These are phyloP conservation scores for Brotula barbata DNA, from an alignment of 2,797 vertebrate genomes.

Conservation along the genomic window DNA sequence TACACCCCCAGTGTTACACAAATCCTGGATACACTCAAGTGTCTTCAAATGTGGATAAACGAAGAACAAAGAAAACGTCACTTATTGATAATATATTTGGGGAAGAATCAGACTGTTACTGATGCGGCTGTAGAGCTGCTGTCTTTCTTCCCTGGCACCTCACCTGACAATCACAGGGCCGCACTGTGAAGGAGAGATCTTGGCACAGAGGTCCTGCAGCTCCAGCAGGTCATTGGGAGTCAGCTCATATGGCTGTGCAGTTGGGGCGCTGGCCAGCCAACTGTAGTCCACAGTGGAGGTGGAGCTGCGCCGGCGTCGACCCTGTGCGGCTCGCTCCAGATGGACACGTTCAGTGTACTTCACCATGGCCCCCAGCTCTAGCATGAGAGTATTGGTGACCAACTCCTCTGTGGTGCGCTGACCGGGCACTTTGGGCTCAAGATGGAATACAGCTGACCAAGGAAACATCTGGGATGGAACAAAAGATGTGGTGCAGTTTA, in stretches of 20 bases:
- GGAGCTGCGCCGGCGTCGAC: constrained; percentile 72
- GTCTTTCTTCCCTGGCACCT: constrained; percentile 7
- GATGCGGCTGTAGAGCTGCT: background rate
- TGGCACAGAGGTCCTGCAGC: constrained; percentile 81
- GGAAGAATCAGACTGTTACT: too few species aligned
- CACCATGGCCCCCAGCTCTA: constrained; percentile 82
- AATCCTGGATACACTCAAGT: too few species aligned
- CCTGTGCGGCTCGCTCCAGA: constrained; percentile 74
- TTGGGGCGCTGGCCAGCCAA: constrained; percentile 77
- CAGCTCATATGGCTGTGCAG: constrained; percentile 75
- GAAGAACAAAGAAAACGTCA: too few species aligned
- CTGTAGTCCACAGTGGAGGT: constrained; percentile 80
- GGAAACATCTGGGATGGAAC: constrained; percentile 78
- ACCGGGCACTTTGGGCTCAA: constrained; percentile 80
- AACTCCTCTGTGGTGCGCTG: constrained; percentile 77
- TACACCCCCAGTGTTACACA: background rate
- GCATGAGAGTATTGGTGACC: constrained; percentile 84
- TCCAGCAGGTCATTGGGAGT: constrained; percentile 80
- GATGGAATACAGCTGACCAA: constrained; percentile 79
- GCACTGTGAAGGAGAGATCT: constrained; percentile 80
- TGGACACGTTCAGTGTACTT: constrained; percentile 81
- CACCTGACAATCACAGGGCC: constrained; percentile 82
- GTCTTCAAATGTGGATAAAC: too few species aligned
- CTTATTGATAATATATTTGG: too few species aligned
- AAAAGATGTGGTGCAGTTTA: background rate